Evolutionary conservation across 2,113 vertebrate species (phyloP), one percentile per base, ranked within the genome.

Genomic region (Centropristis striata): DNA sequence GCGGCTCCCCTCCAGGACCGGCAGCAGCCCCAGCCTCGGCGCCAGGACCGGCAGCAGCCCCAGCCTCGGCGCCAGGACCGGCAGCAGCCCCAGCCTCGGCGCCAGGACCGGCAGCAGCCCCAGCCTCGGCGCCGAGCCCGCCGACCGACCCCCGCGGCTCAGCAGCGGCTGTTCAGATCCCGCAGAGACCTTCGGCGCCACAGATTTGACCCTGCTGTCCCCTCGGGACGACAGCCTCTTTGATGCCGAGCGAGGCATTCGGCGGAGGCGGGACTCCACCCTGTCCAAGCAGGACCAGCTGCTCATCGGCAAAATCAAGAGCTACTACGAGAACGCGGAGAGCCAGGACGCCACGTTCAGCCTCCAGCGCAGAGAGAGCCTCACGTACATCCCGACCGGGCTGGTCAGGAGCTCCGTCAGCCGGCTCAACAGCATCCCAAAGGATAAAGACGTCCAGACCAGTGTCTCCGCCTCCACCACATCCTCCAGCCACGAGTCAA

Each of bases 381-480:
- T 99, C 39, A 96, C 95, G 0, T 97, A 97, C 80, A 99, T 99
- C 86, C 98, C 98, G 1, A 92, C 96, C 1, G 98, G 98, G 2
- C 79, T 98, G 61, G 97, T 99, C 60, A 92, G 95, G 37, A 98
- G 88, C 90, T 97, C 96, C 0, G 92, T 99, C 63, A 96, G 86
- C 87, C 95, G 95, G 15, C 86, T 98, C 60, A 97, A 98, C 70
- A 95, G 85, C 81, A 90, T 95, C 49, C 96, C 96, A 0, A 83
- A 80, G 53, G 88, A 91, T 0, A 87, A 94, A 1, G 2, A 8
- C 0, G 14, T 27, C 12, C 68, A 20, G 32, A 61, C 49, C 1
- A 41, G 42, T 9, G n/a, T 44, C 8, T n/a, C 64, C 4, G 4
- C 37, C 12, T 32, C 10, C 0, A 27, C 44, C 20, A 10, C 37